These are phyloP conservation scores for Pyrgus malvae DNA, from an alignment of 2,888 invertebrate species.

Conservation along the genomic window DNA sequence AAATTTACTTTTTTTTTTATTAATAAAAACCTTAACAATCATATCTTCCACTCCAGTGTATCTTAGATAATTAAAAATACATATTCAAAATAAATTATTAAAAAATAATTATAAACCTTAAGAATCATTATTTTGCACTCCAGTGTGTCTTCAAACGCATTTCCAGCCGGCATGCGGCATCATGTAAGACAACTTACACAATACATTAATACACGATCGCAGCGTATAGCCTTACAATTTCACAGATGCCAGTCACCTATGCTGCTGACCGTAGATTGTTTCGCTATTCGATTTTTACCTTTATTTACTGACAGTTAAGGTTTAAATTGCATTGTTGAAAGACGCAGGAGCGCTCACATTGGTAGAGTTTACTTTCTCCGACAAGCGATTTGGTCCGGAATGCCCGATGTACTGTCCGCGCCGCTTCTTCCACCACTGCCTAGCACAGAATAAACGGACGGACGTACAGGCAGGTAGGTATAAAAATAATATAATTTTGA, in stretches of 20 bases:
- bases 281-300: constrained; percentile 12
- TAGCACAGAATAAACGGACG: constrained; percentile 44
- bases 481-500: not conserved
- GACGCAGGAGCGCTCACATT: constrained; percentile 36
- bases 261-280: constrained; percentile 29
- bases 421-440: constrained; percentile 54
- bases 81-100: too few species aligned
- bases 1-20: too few species aligned
- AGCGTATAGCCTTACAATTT: constrained; percentile 26
- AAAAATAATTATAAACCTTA: too few species aligned
- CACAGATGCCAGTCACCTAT: constrained; percentile 34
- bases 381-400: constrained; percentile 68
- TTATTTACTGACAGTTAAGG: not conserved
- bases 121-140: too few species aligned
- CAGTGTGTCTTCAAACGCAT: not conserved
- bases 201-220: constrained; percentile 13
- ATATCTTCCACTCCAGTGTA: too few species aligned
- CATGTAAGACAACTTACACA: constrained; percentile 12
- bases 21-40: too few species aligned
- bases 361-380: constrained; percentile 74
- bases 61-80: too few species aligned
- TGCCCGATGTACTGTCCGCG: constrained; percentile 67
- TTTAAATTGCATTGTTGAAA: constrained; percentile 17
- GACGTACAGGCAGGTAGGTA: not conserved
- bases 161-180: not conserved